Base-by-base conservation (phyloP, 2,113 vertebrate genomes). In the Conger conger region DNA sequence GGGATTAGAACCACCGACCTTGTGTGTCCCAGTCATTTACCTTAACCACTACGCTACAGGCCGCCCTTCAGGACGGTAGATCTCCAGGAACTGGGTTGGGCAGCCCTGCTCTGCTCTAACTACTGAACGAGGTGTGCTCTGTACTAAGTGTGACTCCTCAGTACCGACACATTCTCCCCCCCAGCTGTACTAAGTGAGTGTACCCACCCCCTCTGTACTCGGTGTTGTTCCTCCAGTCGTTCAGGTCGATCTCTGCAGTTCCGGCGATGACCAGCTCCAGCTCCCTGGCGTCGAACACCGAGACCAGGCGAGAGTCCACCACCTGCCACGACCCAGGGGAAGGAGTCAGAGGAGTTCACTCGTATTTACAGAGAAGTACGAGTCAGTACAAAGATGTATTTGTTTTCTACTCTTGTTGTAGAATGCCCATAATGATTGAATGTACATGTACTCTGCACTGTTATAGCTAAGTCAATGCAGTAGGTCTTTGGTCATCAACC, bases 221-320 rank as follows among this genome's bases (percentile, higher is more conserved):
- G 0, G 97, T 96, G 85, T 97, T 97, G 90, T 96, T 97, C 84
- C 96, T 90, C 97, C 97, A 97, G 91, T 97, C 97, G 1, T 93
- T 96, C 11, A 97, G 94, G 90, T 97, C 97, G 36, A 97, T 97
- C 92, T 97, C 97, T 13, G 96, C 97, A 0, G 96, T 97, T 23
- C 97, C 97, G 45, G 97, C 96, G 33, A 97, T 97, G 76, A 97
- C 97, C 91, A 97, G 91, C 91, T 97, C 97, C 91, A 97, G 92
- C 84, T 97, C 97, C 88, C 97, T 94, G 88, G 97, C 97, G 84
- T 97, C 97, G 38, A 97, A 97, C 90, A 97, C 96, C 0, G 97
- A 97, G 73, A 97, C 97, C 23, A 97, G 93, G 80, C 97, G 95
- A 1, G 97, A 97, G 87, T 97, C 97, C 79, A 97, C 96, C 45